These are phyloP conservation scores for Pardosa pseudoannulata DNA, from an alignment of 2,888 invertebrate species.

Conservation along the genomic window DNA sequence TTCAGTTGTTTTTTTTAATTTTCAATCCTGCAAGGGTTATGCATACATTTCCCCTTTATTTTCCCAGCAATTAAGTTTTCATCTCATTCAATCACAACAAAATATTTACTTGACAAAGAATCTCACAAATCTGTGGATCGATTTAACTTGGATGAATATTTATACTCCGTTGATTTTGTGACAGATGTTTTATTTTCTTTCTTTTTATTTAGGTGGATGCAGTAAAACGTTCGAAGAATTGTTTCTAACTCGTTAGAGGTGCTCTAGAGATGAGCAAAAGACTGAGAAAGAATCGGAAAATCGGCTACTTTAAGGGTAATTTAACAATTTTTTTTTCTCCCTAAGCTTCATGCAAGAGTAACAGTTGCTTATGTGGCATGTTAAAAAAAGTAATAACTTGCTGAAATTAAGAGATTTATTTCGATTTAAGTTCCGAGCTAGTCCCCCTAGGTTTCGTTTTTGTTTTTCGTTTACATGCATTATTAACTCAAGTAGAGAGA, in stretches of 20 bases:
- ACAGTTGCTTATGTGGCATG: conserved; percentile 40
- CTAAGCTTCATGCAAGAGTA: conserved; percentile 52
- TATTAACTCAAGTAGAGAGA: not conserved
- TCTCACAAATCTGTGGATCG: not conserved
- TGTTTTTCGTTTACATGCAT: not conserved
- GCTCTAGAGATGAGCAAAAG: conserved; percentile 28
- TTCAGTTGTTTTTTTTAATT: no score
- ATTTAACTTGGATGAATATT: conserved; percentile 48
- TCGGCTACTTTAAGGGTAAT: conserved; percentile 66
- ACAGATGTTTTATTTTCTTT: conserved; percentile 43
- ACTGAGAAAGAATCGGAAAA: conserved; percentile 34
- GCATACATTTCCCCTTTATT: no score
- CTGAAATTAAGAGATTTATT: conserved; percentile 65
- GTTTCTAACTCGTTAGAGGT: conserved; percentile 70
- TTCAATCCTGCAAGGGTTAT: no score
- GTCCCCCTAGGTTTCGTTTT: not conserved
- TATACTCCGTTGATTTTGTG: conserved; percentile 37
- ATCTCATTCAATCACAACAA: no score
- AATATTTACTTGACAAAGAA: not conserved
- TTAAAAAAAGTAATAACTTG: conserved; percentile 48
- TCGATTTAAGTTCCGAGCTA: conserved; percentile 22
- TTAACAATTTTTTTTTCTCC: conserved; percentile 40
- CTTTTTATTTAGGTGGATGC: not conserved
- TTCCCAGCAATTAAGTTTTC: no score
- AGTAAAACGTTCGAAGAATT: conserved; percentile 33